Conservation (phyloP, 1,140 invertebrate species). For the Tetranychus urticae region DNA sequence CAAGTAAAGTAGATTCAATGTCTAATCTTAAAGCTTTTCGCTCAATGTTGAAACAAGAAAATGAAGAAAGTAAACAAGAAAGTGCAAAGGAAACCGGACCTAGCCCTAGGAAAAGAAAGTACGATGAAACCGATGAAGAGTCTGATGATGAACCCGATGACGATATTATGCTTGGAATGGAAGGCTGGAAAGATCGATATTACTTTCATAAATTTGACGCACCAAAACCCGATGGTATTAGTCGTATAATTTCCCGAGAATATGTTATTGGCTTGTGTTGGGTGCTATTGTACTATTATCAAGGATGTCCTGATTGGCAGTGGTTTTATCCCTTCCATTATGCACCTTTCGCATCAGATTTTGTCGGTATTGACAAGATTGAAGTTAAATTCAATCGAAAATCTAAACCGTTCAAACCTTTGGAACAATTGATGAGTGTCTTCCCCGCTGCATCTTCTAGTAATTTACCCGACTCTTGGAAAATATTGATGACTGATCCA, state of each 20-base stretch:
- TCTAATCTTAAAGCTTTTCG: background rate
- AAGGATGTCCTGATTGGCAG: slow-evolving; percentile 97
- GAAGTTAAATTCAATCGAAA: slow-evolving; percentile 64
- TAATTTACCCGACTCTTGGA: slow-evolving; percentile 82
- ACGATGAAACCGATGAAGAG: background rate
- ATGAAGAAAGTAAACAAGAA: background rate
- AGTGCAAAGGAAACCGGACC: background rate
- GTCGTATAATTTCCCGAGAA: slow-evolving; percentile 53
- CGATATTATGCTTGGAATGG: slow-evolving; percentile 85
- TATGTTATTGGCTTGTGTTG: slow-evolving; percentile 91
- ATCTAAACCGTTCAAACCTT: slow-evolving; percentile 73
- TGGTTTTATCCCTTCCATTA: slow-evolving; percentile 99
- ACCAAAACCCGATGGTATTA: slow-evolving; percentile 37
- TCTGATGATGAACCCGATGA: slow-evolving; percentile 47
- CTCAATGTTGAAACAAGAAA: background rate
- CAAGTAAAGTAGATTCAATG: background rate
- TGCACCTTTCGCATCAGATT: slow-evolving; percentile 98
- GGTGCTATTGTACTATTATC: slow-evolving; percentile 95
- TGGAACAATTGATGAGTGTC: slow-evolving; percentile 97
- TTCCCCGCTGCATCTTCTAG: slow-evolving; percentile 88
- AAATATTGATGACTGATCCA: slow-evolving; percentile 72
- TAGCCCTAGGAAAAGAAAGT: background rate
- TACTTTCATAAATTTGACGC: slow-evolving; percentile 90
- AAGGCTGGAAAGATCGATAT: slow-evolving; percentile 90
- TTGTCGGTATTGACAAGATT: slow-evolving; percentile 64